Evolutionary conservation across 1,140 invertebrate genomes (phyloP), one percentile per base, ranked within the genome.

Genomic region (Drosophila navojoa): DNA sequence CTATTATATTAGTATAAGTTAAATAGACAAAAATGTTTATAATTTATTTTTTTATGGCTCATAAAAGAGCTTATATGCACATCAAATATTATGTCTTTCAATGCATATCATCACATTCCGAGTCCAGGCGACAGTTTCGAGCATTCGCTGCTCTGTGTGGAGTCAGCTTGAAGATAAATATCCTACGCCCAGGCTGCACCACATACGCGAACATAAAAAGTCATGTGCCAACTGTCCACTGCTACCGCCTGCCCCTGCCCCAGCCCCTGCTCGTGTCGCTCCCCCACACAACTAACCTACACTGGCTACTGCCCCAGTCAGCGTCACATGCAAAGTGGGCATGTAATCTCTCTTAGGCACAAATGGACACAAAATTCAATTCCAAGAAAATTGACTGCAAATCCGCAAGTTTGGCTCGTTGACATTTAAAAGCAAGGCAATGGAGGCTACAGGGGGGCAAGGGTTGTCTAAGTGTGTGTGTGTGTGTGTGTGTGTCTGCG

Each of bases 341-440:
- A 50, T 76, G 68, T 66, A 59, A 61, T 71, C 71, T 59, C 57
- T 72, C 64, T 58, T 62, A 69, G 42, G 42, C 63, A 58, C 80
- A 73, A 85, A 79, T 84, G 80, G 71, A 81, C 64, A 81, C 71
- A 78, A 86, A 86, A 87, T 79, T 58, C 82, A 76, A 87, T 86
- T 86, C 84, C 84, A 86, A 86, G 82, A 86, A 61, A 86, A 86
- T 82, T 86, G 79, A 87, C 84, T 89, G 69, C 58, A 81, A 79
- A 71, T 80, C 61, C 76, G 64, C 67, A 58, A 62, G 50, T 70
- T 58, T 70, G 25, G 15, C 10, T 73, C 52, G 58, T 49, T 78
- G 76, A 78, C 76, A 78, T 78, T 78, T 77, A 75, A 71, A 77
- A 62, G 32, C 52, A 53, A 50, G 32, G 53, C 42, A 45, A 45